Evolutionary conservation across 2,888 invertebrate genomes (phyloP), one percentile per base, ranked within the genome.

Genomic region (Sphaerophoria rueppellii): DNA sequence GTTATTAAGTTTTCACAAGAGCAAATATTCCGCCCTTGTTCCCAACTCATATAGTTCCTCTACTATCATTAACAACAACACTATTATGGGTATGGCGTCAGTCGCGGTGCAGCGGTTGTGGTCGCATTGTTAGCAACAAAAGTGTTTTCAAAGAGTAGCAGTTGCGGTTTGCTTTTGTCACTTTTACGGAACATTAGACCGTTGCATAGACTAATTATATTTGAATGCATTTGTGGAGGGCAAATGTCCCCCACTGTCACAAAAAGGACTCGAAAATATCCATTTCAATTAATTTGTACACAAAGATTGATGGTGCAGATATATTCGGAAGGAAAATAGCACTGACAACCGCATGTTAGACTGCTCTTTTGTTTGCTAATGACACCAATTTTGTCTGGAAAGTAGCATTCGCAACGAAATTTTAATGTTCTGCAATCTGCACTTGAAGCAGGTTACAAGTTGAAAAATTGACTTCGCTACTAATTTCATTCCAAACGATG

Each of bases 141-240:
- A 32, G 48, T 35, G 4, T 2, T 24, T 24, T 24, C 24, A 24
- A 24, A 4, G n/a, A 40, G 9, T 43, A 9, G 24, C 40, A 24
- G 12, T 43, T 43, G 43, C 46, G 69, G 40, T 52, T 24, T 54
- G 82, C 74, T 37, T 65, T 74, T 78, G 73, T 70, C 70, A 54
- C 16, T 72, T 79, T 76, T 76, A 83, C 72, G 57, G 67, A 61
- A 61, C 75, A 76, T 83, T 80, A 83, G 72, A 75, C 72, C 75
- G 83, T 80, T 2, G 24, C 43, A 83, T 80, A 72, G 46, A 57
- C 72, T 72, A 83, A 83, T 83, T 83, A 83, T 83, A 80, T 69
- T 69, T 16, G 43, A 57, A 16, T 65, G 43, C 40, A 72, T 58
- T 54, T 16, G 48, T 34, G 37, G 9, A n/a, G 4, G 12, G 11